Evolutionary conservation across 2,113 vertebrate species (phyloP).

Genomic region (Pantherophis guttatus): DNA sequence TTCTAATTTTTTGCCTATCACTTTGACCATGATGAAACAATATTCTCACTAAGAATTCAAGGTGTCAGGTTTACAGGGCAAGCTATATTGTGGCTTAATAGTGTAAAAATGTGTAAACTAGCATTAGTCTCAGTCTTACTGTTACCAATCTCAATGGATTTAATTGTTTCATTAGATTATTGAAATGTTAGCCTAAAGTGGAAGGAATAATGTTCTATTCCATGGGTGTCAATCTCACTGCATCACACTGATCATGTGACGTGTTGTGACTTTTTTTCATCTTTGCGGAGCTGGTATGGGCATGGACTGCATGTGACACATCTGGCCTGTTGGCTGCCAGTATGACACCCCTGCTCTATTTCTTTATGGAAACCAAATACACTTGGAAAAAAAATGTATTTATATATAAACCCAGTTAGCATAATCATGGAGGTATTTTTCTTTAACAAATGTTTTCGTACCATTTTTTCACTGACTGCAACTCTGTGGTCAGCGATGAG

Average conservation of each 20-base stretch:
- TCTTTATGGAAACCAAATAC: not conserved
- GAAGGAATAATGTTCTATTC: not conserved
- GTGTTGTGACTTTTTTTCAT: too few relatives aligned
- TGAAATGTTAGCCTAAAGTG: not conserved
- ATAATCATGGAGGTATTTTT: not conserved
- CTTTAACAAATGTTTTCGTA: not conserved
- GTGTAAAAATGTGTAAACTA: not conserved
- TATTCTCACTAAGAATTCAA: not conserved
- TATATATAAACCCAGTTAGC: not conserved
- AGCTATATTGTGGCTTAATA: not conserved
- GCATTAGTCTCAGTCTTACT: not conserved
- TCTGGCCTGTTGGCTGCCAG: rapidly evolving
- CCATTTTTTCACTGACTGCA: not conserved
- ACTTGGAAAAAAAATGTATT: not conserved
- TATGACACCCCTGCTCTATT: not conserved
- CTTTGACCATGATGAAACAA: not conserved
- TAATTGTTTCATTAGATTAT: not conserved
- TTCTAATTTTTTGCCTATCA: not conserved
- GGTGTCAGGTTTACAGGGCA: not conserved
- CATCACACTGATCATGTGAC: too few relatives aligned
- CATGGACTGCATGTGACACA: too few relatives aligned
- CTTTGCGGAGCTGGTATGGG: too few relatives aligned
- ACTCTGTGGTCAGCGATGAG: not conserved
- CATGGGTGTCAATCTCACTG: too few relatives aligned
- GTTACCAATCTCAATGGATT: not conserved